A percentile compares a stretch with the other conserved stretches of the same genome.
Conservation (phyloP, 2,797 vertebrate genomes). For the Rousettus madagascariensis region DNA sequence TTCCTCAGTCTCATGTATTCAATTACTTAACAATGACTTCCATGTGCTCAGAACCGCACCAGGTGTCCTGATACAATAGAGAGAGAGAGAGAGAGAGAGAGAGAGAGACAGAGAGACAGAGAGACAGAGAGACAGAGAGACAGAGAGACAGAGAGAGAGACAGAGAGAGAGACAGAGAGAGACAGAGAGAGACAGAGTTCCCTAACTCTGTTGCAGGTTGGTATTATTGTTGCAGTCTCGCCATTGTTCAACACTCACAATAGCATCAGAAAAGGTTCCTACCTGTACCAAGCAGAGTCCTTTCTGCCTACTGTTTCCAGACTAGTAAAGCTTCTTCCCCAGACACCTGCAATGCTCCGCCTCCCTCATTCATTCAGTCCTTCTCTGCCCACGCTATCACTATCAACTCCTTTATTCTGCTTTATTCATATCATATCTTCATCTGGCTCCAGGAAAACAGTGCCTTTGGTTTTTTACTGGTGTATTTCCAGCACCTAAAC, state of each 20-base stretch:
- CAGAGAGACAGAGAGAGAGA: neutral
- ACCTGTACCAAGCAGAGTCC: neutral
- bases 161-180: neutral
- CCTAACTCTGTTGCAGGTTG: neutral
- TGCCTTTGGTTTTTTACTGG: neutral
- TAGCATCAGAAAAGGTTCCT: neutral
- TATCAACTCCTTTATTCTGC: neutral
- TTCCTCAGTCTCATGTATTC: neutral
- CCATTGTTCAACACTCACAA: neutral
- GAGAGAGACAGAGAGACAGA: neutral
- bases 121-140: neutral
- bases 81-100: neutral
- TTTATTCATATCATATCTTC: neutral
- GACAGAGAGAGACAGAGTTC: neutral
- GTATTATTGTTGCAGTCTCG: neutral
- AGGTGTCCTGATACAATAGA: neutral
- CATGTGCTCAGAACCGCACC: neutral
- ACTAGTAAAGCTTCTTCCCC: neutral
- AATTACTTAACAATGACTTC: neutral
- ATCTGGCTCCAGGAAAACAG: neutral
- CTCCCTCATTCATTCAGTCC: neutral
- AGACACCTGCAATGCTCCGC: neutral
- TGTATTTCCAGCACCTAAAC: neutral
- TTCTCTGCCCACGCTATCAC: neutral
- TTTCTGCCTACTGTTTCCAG: neutral